Evolutionary conservation across 2,113 vertebrate species (phyloP).

Genomic region (Phaethon lepturus): DNA sequence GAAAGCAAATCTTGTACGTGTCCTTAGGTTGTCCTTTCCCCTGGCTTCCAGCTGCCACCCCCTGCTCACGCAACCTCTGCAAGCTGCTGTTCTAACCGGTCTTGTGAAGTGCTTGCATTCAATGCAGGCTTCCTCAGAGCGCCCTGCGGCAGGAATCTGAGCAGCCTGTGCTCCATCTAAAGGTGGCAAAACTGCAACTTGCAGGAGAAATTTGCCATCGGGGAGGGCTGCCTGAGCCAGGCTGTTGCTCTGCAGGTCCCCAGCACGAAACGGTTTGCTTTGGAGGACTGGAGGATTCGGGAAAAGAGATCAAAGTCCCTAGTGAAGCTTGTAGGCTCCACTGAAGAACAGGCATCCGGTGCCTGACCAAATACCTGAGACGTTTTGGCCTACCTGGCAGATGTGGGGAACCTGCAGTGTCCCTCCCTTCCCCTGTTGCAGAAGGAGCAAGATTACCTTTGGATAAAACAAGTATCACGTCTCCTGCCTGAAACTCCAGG

Average conservation of each 20-base stretch:
- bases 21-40: neutral
- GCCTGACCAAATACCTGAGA: neutral
- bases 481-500: slow-evolving; percentile 86
- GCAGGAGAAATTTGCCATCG: neutral
- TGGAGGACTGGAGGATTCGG: neutral
- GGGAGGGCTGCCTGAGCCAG: neutral
- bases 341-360: neutral
- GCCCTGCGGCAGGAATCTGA: neutral
- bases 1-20: neutral
- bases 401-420: neutral
- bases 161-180: neutral
- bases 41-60: neutral
- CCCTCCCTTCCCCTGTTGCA: neutral
- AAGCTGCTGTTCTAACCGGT: neutral
- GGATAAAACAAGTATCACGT: slow-evolving; percentile 85
- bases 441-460: slow-evolving; percentile 59
- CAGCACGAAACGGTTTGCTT: neutral
- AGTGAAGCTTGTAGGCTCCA: neutral
- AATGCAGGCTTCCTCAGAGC: neutral
- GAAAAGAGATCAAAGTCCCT: neutral
- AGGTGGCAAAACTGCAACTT: neutral
- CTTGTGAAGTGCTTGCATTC: too few relatives aligned
- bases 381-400: neutral
- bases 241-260: neutral
- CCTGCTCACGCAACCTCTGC: neutral